Percentiles rank a stretch among this genome's conserved stretches.
These are phyloP conservation scores for Eustalomyia histrio DNA, from an alignment of 2,888 invertebrate genomes.

Conservation along the genomic window DNA sequence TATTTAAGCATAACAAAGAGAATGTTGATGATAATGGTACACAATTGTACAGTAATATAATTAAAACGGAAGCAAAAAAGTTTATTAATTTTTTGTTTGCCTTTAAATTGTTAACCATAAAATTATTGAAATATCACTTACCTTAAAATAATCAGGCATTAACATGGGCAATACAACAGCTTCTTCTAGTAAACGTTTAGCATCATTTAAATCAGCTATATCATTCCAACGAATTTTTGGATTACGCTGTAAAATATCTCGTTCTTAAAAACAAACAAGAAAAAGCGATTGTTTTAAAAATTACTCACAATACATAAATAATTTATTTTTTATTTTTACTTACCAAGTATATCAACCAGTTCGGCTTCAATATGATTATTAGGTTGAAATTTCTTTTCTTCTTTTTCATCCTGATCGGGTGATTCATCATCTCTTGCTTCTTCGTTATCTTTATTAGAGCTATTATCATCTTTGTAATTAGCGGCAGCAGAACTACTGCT, in stretches of 20 bases:
- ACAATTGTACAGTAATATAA: no score
- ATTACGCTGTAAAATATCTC: constrained; percentile 98
- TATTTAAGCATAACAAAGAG: no score
- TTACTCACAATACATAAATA: no score
- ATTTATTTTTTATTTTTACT: no score
- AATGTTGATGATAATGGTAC: background rate
- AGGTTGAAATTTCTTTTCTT: constrained; percentile 92
- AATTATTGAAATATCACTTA: constrained; percentile 74
- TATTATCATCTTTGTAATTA: constrained; percentile 67
- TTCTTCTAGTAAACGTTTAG: constrained; percentile 94
- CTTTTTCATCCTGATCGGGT: constrained; percentile 87
- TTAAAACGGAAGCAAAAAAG: constrained; percentile 5
- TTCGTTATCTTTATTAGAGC: constrained; percentile 81
- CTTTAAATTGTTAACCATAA: background rate
- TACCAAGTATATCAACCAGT: constrained; percentile 93
- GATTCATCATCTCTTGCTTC: constrained; percentile 82
- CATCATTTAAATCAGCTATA: constrained; percentile 93
- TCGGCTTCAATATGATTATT: constrained; percentile 90
- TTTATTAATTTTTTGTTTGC: background rate
- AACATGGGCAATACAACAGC: constrained; percentile 98
- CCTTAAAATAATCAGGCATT: constrained; percentile 99
- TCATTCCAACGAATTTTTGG: constrained; percentile 98
- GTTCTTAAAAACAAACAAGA: constrained; percentile 81
- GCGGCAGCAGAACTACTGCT: constrained; percentile 32
- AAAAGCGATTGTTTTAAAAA: no score